Percentiles rank a stretch among this genome's conserved stretches.
phyloP scores from a whole-genome alignment of 2,113 vertebrate genomes.

The Chrysochloris asiatica region DNA sequence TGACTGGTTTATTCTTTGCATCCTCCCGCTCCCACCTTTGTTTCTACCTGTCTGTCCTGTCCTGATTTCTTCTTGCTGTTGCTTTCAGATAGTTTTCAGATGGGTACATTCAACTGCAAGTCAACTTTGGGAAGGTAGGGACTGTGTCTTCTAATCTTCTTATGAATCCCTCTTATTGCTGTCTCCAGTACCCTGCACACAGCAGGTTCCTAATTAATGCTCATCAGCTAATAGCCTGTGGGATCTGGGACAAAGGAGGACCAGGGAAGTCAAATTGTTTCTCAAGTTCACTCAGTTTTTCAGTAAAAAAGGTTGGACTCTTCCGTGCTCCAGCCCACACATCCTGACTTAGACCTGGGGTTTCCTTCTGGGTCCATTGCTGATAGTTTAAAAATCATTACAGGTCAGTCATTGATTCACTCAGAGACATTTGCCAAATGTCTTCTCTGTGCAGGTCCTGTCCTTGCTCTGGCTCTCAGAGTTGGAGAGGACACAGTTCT shows the following conservation, averaged over 20 bases:
- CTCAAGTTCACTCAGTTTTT: neutral
- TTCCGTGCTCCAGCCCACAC: neutral
- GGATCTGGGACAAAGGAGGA: neutral
- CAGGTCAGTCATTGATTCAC: neutral
- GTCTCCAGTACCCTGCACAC: neutral
- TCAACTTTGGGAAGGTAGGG: neutral
- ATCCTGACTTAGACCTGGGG: neutral
- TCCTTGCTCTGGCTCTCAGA: neutral
- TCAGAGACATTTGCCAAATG: neutral
- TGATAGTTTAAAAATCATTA: neutral
- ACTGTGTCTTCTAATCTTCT: neutral
- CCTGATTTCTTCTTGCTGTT: neutral
- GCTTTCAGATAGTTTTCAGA: neutral
- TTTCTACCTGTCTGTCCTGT: neutral
- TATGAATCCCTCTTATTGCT: neutral
- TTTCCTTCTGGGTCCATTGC: neutral
- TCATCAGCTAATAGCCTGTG: neutral
- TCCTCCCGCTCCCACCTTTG: neutral
- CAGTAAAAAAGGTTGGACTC: neutral
- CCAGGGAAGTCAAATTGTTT: neutral
- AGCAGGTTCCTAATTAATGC: neutral
- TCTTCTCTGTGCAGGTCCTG: fast-evolving
- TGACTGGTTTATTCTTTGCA: neutral
- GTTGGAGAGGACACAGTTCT: neutral
- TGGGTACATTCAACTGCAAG: neutral